phyloP scores from a whole-genome alignment of 2,888 invertebrate genomes.

The Drepanosiphum platanoidis region DNA sequence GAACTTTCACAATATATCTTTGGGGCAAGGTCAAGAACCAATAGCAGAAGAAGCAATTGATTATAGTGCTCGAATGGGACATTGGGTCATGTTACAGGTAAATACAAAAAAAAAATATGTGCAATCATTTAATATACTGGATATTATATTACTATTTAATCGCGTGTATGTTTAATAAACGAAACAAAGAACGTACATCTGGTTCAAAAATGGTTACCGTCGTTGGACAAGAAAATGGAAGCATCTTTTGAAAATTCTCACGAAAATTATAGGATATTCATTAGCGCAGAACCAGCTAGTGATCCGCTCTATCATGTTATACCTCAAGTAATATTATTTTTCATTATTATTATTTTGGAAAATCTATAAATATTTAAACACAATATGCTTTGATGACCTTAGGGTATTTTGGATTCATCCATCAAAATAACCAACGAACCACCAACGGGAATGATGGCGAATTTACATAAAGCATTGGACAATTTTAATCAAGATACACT shows the following conservation, averaged over 20 bases:
- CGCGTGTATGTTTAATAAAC: background rate
- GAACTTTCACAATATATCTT: conserved; percentile 91
- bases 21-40: conserved; percentile 94
- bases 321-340: conserved; percentile 68
- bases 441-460: conserved; percentile 93
- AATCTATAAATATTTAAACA: background rate
- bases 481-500: conserved; percentile 92
- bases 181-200: conserved; percentile 84
- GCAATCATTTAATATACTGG: background rate
- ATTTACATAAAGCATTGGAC: conserved; percentile 90
- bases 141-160: background rate
- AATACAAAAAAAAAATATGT: background rate
- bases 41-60: conserved; percentile 90
- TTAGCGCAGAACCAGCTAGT: conserved; percentile 88
- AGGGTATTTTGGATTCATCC: conserved; percentile 91
- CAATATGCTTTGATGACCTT: conserved; percentile 66
- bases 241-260: conserved; percentile 77
- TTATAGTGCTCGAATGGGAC: conserved; percentile 78
- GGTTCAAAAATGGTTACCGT: conserved; percentile 87
- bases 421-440: conserved; percentile 97
- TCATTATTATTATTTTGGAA: no score
- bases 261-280: conserved; percentile 76
- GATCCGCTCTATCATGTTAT: conserved; percentile 74
- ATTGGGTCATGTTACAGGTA: conserved; percentile 88
- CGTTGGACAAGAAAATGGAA: conserved; percentile 91